Evolutionary conservation across 2,888 invertebrate species (phyloP).

Genomic region (Pammene aurita): DNA sequence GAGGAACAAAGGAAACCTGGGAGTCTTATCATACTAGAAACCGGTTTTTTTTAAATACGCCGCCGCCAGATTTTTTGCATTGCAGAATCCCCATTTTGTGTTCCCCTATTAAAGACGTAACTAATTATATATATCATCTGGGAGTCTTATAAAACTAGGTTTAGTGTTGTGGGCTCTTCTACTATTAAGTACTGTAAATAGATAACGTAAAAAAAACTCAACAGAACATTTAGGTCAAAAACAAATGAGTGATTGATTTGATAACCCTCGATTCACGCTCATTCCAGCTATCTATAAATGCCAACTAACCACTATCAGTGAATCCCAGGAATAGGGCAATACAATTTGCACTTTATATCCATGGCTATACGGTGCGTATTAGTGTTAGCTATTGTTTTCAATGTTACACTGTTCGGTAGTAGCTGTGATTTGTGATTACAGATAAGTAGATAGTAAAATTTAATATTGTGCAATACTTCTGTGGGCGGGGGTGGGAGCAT

Average conservation of each 20-base stretch:
- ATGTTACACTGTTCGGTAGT: conserved; percentile 1
- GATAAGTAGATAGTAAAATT: conserved; percentile 16
- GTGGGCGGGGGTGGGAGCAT: background rate
- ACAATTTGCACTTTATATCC: background rate
- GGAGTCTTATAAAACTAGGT: too few relatives aligned
- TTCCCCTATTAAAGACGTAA: too few relatives aligned
- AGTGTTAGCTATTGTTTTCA: conserved; percentile 3
- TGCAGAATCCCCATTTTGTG: too few relatives aligned
- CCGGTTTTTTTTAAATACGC: too few relatives aligned
- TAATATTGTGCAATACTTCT: conserved; percentile 2
- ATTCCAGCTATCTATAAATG: conserved; percentile 22
- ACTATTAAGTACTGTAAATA: too few relatives aligned
- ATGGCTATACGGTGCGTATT: background rate
- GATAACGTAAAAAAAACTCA: conserved; percentile 6
- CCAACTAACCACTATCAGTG: conserved; percentile 26
- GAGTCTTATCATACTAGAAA: too few relatives aligned
- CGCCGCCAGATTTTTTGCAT: too few relatives aligned
- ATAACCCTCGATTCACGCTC: conserved; percentile 22
- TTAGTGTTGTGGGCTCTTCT: too few relatives aligned
- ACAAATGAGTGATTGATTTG: conserved; percentile 33
- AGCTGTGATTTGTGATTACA: background rate
- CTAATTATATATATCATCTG: too few relatives aligned
- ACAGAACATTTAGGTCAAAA: conserved; percentile 24
- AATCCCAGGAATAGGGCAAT: background rate
- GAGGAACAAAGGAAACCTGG: too few relatives aligned